Percentiles rank a stretch among this genome's conserved stretches.
phyloP scores from a whole-genome alignment of 1,140 invertebrate genomes.

The Periplaneta americana region DNA sequence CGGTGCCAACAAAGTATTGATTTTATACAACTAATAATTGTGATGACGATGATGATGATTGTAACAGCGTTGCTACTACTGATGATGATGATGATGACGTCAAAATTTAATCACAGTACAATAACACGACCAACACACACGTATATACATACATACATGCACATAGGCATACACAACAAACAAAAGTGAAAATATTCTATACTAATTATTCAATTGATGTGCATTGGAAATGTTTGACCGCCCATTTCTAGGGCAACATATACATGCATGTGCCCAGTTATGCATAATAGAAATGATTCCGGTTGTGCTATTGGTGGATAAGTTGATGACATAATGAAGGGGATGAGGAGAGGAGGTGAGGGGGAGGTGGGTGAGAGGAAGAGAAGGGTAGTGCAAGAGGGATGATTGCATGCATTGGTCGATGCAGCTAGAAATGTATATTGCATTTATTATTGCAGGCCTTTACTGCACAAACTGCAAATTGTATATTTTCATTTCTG shows the following conservation, averaged over 20 bases:
- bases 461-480: neutral
- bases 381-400: neutral
- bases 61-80: neutral
- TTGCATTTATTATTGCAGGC: neutral
- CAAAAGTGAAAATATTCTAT: neutral
- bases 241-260: neutral
- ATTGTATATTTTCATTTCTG: neutral
- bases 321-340: conserved; percentile 8
- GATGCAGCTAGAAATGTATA: neutral
- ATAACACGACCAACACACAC: neutral
- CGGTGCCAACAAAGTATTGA: neutral
- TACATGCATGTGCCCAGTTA: neutral
- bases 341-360: neutral
- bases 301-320: neutral
- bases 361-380: neutral
- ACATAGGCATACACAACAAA: no score
- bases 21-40: neutral
- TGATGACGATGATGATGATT: neutral
- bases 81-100: neutral
- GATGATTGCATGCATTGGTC: conserved; percentile 7
- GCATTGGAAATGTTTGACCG: neutral
- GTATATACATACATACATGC: no score
- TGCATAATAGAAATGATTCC: neutral
- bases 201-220: conserved; percentile 7
- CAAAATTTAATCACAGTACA: neutral